Evolutionary conservation across 2,888 invertebrate genomes (phyloP), one percentile per base, ranked within the genome.

Genomic region (Amiota communis): DNA sequence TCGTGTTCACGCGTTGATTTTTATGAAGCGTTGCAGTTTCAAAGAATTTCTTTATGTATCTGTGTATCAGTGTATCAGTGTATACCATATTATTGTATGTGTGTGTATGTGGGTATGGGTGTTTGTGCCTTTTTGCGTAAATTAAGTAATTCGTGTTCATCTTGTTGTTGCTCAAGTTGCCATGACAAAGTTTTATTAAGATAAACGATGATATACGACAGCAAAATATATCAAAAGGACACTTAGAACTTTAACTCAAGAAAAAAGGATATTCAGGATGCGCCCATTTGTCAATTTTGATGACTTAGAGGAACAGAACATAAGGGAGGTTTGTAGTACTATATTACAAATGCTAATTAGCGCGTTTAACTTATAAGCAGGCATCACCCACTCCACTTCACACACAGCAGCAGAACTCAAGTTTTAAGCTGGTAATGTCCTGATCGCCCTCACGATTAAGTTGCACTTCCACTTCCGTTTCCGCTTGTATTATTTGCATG

Each of bases 121-220:
- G 48, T 70, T 57, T 70, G 71, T 79, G 17, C 53, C 53, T 49
- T 10, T 47, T 11, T 67, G 47, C 48, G 67, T 47, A 68, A 68
- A 68, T 68, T 47, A 68, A 53, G 51, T 68, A 47, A 68, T 68
- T 20, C 20, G 20, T 17, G 67, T 17, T 51, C 12, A 68, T 53
- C 23, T 36, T 36, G 51, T 51, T 49, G 67, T 36, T 20, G 36
- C 46, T 36, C 9, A 59, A 17, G n/a, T 59, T 65, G 65, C 17
- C 48, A 47, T 65, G 67, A 53, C 51, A 68, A 79, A 83, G 8
- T 61, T 83, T 86, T 86, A 83, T 83, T 86, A 81, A 83, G 83
- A 86, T 83, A 86, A 83, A 83, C 82, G 82, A 86, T 86, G 83
- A 85, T 83, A 86, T 81, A 85, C 80, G 83, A 75, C 69, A 80